Evolutionary conservation across 2,888 invertebrate species (phyloP), one percentile per base, ranked within the genome.

Genomic region (Abrostola tripartita): DNA sequence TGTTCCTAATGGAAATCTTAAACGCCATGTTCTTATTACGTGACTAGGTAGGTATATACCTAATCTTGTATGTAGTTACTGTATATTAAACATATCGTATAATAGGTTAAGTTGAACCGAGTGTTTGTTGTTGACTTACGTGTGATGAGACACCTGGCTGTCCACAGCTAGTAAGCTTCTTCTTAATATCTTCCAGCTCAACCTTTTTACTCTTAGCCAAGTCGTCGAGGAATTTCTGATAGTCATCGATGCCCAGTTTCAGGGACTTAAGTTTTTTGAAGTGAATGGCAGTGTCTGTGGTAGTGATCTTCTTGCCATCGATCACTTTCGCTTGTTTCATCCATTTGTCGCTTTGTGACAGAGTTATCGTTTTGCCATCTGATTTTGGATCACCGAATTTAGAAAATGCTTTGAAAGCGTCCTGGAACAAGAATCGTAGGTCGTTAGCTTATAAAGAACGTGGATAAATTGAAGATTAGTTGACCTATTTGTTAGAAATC

Each of bases 291-390:
- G 98, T 98, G 86, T 98, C 98, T 5, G 98, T 98, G 12, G 98
- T 98, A 0, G 97, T 97, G 71, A 98, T 97, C 85, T 97, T 97
- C 92, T 98, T 98, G 2, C 96, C 96, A 76, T 96, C 98, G 77
- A 98, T 97, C 8, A 96, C 94, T 76, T 94, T 97, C 0, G 98
- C 98, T 87, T 98, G 98, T 84, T 98, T 98, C 97, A 98, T 97
- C 98, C 98, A 98, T 91, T 98, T 98, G 90, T 98, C 98, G 84
- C 97, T 97, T 89, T 98, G 98, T 9, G 97, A 97, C n/a, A 98
- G 94, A 0, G 98, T 98, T 71, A 98, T 97, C 50, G 96, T 95
- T 88, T 97, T 98, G 0, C 98, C 98, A 85, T 98, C 98, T 12
- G 97, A 97, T 88, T 98, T 98, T 5, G 95, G 95, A 86, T 98